phyloP scores from a whole-genome alignment of 92 coral and sea anemone genomes.

The Meandrina meandrites region DNA sequence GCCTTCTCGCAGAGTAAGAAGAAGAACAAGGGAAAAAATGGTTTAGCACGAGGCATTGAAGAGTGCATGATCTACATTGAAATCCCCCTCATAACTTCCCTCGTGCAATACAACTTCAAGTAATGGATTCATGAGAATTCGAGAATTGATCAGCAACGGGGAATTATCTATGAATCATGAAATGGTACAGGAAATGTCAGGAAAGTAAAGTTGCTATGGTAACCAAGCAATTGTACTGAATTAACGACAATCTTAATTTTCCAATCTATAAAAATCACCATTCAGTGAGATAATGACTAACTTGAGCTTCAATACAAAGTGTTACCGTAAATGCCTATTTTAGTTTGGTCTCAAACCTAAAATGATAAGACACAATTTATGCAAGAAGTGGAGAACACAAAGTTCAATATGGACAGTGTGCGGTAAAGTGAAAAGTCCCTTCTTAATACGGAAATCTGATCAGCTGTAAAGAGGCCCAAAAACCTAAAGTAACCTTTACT shows the following conservation, averaged over 20 bases:
- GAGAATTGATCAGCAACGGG: neutral
- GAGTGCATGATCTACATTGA: neutral
- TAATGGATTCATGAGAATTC: neutral
- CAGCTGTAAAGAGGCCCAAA: neutral
- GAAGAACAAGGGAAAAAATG: no score
- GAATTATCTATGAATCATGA: neutral
- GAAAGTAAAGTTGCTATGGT: neutral
- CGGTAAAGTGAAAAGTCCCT: no score
- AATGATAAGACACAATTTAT: neutral
- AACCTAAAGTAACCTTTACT: neutral
- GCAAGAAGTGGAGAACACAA: neutral
- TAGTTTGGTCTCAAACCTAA: neutral
- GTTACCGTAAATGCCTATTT: neutral
- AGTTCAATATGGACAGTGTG: no score
- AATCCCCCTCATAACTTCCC: neutral
- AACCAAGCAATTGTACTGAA: neutral
- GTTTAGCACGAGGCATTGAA: neutral
- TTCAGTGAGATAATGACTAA: neutral
- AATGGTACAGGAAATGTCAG: neutral
- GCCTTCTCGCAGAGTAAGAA: no score
- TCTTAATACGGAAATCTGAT: neutral
- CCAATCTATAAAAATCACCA: no score
- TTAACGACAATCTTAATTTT: neutral
- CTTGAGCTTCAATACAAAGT: neutral
- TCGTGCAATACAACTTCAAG: neutral